Evolutionary conservation across 2,113 vertebrate species (phyloP).

Genomic region (Nestor notabilis): DNA sequence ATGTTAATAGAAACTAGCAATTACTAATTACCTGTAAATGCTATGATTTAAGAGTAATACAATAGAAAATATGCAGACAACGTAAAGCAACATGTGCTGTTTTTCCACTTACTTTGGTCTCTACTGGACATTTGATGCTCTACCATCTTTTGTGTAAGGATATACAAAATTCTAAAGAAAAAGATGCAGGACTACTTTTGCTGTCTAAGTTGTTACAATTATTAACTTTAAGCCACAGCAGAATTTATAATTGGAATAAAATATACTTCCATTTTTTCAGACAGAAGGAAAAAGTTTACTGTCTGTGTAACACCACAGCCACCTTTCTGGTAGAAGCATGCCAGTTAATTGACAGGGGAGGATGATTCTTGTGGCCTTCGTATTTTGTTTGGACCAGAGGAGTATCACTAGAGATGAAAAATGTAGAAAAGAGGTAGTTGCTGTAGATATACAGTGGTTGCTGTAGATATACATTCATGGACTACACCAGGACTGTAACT

Average conservation of each 20-base stretch:
- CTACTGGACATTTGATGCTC: background rate
- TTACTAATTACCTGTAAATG: constrained; percentile 64
- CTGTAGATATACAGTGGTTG: background rate
- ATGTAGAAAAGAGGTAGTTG: background rate
- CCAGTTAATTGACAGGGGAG: background rate
- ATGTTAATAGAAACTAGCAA: constrained; percentile 49
- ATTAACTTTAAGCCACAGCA: background rate
- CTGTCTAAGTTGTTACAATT: background rate
- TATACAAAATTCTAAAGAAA: background rate
- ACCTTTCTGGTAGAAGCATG: background rate
- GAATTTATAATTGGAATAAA: background rate
- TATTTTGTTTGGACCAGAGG: background rate
- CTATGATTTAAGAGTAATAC: constrained; percentile 45
- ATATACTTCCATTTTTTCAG: background rate
- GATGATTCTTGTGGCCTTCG: background rate
- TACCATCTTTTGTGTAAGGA: background rate
- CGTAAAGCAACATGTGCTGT: rapidly evolving
- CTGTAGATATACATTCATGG: too few relatives aligned
- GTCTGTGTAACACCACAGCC: background rate
- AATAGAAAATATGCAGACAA: background rate
- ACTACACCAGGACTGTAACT: background rate
- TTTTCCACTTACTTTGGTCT: background rate
- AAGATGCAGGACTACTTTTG: background rate
- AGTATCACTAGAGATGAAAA: background rate
- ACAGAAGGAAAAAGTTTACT: background rate